phyloP scores from a whole-genome alignment of 2,888 invertebrate genomes.

The Mylabris sibirica region DNA sequence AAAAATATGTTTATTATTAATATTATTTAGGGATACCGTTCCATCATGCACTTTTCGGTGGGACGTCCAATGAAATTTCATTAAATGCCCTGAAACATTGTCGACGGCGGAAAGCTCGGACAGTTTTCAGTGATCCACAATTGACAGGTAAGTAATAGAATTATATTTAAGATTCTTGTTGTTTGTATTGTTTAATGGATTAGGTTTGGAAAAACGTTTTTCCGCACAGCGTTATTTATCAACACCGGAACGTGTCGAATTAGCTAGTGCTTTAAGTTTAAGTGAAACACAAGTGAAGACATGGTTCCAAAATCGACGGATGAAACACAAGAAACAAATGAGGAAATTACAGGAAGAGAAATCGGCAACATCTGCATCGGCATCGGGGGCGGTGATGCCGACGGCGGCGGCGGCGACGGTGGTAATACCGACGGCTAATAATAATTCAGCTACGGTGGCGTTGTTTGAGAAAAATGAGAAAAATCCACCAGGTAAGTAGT shows the following conservation, averaged over 20 bases:
- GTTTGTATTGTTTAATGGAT: constrained; percentile 11
- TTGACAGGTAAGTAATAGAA: constrained; percentile 63
- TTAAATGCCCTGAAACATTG: constrained; percentile 88
- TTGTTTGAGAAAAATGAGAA: neutral
- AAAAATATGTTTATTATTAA: constrained; percentile 34
- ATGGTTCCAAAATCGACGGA: constrained; percentile 97
- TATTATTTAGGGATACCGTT: constrained; percentile 65
- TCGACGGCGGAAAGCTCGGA: constrained; percentile 93
- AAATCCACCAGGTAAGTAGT: neutral
- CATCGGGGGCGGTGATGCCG: neutral
- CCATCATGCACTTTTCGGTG: constrained; percentile 72
- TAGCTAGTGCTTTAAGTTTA: constrained; percentile 89
- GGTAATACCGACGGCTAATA: neutral
- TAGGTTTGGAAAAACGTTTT: constrained; percentile 92
- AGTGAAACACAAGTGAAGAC: constrained; percentile 96
- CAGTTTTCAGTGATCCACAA: constrained; percentile 87
- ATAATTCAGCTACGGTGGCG: neutral
- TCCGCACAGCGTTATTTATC: constrained; percentile 94
- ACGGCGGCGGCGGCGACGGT: neutral
- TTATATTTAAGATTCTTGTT: neutral
- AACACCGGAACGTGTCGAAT: constrained; percentile 94
- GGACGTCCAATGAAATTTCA: constrained; percentile 70
- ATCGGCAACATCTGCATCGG: constrained; percentile 12
- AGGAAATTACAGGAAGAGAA: constrained; percentile 71
- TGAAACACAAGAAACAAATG: constrained; percentile 95